Percentiles rank a stretch among this genome's conserved stretches.
Evolutionary conservation across 2,797 vertebrate genomes (phyloP).

Genomic region (Buphagus erythrorhynchus): DNA sequence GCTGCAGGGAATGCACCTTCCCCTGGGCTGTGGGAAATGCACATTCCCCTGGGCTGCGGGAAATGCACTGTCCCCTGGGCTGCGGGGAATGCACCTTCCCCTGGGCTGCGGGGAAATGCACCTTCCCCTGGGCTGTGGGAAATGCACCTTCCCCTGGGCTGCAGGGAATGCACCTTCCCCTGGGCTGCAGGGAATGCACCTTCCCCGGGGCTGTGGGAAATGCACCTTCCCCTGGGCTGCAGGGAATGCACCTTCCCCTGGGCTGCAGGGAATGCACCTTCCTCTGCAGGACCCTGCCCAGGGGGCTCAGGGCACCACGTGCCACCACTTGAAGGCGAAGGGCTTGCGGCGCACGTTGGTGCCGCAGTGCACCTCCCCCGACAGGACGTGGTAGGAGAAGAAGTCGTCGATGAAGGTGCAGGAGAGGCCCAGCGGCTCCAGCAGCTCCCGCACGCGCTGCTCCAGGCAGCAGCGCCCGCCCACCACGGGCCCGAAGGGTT

Average conservation of each 20-base stretch:
- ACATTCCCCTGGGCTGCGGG: too few species aligned
- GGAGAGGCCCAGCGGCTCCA: not conserved
- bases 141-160: not conserved
- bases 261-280: not conserved
- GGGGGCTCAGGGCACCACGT: too few species aligned
- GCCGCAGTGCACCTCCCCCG: not conserved
- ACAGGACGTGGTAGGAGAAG: not conserved
- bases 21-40: too few species aligned
- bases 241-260: not conserved
- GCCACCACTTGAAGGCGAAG: too few species aligned
- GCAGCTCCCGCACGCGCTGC: not conserved
- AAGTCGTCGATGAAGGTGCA: not conserved
- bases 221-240: not conserved
- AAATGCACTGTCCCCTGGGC: not conserved
- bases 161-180: not conserved
- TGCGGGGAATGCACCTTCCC: not conserved
- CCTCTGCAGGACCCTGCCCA: not conserved
- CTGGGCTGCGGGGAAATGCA: not conserved
- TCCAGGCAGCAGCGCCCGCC: constrained; percentile 72
- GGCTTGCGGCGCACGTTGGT: not conserved
- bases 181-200: not conserved
- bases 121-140: not conserved
- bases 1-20: not conserved
- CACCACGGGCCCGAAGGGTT: constrained; percentile 88
- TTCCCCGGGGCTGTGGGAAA: not conserved